phyloP scores from a whole-genome alignment of 2,113 vertebrate species.

The Ovis canadensis region DNA sequence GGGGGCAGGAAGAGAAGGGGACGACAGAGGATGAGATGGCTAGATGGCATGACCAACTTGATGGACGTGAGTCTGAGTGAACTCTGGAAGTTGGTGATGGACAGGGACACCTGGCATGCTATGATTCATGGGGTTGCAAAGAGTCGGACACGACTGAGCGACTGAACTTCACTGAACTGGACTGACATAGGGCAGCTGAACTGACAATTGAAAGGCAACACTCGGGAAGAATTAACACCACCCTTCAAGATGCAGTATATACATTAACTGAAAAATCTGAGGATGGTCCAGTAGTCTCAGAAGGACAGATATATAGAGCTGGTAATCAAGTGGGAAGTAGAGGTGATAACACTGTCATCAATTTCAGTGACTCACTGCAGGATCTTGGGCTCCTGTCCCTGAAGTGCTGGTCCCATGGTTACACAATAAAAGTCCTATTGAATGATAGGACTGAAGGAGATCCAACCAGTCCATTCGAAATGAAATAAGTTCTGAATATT shows the following conservation, averaged over 20 bases:
- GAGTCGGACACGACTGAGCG: no score
- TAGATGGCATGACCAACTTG: fast-evolving
- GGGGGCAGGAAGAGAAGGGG: no score
- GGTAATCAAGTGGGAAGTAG: neutral
- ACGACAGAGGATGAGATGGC: no score
- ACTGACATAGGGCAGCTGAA: neutral
- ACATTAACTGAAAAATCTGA: neutral
- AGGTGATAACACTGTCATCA: neutral
- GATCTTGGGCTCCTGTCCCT: neutral
- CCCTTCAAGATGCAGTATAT: neutral
- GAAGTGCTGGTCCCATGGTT: neutral
- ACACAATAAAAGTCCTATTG: neutral
- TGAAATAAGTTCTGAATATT: neutral
- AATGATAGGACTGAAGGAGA: neutral
- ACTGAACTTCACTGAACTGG: no score
- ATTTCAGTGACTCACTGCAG: neutral
- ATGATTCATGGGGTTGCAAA: no score
- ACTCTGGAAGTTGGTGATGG: no score
- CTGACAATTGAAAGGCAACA: neutral
- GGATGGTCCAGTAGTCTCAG: neutral
- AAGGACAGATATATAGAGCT: neutral
- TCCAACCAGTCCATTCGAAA: neutral
- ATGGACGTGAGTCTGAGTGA: no score
- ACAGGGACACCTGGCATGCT: no score
- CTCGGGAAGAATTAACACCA: neutral